Conservation (phyloP, 1,140 invertebrate genomes). For the Temnothorax longispinosus region DNA sequence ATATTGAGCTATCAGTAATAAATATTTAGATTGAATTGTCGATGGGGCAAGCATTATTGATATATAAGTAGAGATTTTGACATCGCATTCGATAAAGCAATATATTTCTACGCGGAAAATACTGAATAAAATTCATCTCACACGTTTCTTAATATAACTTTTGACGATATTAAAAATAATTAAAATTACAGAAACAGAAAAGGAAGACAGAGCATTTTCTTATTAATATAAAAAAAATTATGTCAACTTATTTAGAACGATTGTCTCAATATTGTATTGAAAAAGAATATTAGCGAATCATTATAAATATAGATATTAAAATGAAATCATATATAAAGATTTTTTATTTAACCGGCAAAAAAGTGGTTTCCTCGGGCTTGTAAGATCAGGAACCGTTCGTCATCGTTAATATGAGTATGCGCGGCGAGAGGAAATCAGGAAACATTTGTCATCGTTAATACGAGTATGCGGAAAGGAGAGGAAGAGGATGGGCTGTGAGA, state of each 20-base stretch:
- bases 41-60: neutral
- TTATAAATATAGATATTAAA: neutral
- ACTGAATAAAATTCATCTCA: neutral
- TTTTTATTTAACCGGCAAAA: neutral
- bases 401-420: conserved; percentile 29
- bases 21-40: neutral
- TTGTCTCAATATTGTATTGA: neutral
- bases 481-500: neutral
- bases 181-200: neutral
- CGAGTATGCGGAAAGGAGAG: neutral
- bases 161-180: neutral
- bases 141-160: neutral
- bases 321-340: neutral
- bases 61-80: neutral
- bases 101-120: neutral
- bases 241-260: neutral
- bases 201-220: neutral
- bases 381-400: conserved; percentile 14
- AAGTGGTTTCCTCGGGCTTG: neutral
- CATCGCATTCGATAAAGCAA: neutral
- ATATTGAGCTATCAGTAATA: neutral
- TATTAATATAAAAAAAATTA: neutral
- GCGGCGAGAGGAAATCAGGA: neutral
- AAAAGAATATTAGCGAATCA: neutral
- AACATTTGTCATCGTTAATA: conserved; percentile 46